Percentiles rank a stretch among this genome's conserved stretches.
phyloP scores from a whole-genome alignment of 2,113 vertebrate species.

The Ictalurus furcatus region DNA sequence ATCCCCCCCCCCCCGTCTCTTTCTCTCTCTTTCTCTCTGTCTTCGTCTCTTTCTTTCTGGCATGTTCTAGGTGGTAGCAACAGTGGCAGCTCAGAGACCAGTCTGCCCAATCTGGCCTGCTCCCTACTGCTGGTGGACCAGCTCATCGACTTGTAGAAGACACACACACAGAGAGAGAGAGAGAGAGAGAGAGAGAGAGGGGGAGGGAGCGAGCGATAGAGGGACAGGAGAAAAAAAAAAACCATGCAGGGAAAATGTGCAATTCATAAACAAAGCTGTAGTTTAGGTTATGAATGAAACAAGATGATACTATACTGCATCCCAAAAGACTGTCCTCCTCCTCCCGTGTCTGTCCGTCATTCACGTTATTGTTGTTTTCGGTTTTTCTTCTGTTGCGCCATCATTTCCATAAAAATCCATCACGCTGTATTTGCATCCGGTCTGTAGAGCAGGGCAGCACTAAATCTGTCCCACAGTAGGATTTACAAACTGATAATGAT shows the following conservation, averaged over 20 bases:
- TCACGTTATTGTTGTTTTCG: background rate
- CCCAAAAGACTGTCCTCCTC: conserved; percentile 10
- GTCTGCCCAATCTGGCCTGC: conserved; percentile 98
- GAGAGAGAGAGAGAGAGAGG: background rate
- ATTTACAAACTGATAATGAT: background rate
- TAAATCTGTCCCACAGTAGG: background rate
- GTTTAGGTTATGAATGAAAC: conserved; percentile 5
- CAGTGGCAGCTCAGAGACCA: conserved; percentile 99
- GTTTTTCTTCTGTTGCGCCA: conserved; percentile 4
- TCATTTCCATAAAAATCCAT: background rate
- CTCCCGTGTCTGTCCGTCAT: conserved; percentile 18
- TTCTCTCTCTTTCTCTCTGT: conserved; percentile 9
- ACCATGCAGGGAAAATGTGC: conserved; percentile 62
- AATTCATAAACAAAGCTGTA: conserved; percentile 56
- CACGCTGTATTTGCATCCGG: background rate
- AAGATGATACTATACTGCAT: background rate
- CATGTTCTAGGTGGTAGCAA: conserved; percentile 96
- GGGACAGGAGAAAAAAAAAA: background rate
- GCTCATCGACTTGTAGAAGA: conserved; percentile 99
- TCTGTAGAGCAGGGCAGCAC: background rate
- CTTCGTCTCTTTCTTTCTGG: conserved; percentile 79
- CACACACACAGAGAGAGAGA: conserved; percentile 27
- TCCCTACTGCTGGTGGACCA: conserved; percentile 99
- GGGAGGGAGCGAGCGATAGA: conserved; percentile 7
- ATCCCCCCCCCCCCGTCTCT: conserved; percentile 9